Evolutionary conservation across 2,113 vertebrate species (phyloP).

Genomic region (Mormyrus iriodes): DNA sequence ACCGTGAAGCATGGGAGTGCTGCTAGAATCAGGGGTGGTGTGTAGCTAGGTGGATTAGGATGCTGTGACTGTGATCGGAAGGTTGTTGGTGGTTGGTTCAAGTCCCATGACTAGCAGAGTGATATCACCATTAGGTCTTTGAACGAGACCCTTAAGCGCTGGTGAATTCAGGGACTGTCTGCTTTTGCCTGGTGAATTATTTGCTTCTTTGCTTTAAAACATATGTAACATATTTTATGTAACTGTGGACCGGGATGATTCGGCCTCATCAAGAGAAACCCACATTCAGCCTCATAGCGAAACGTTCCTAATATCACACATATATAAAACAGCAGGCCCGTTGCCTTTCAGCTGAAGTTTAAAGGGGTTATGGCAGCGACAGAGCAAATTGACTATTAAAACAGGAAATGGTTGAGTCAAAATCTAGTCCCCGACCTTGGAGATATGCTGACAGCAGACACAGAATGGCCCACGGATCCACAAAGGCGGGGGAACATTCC

Average conservation of each 20-base stretch:
- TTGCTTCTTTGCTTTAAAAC: not conserved
- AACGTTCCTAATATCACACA: not conserved
- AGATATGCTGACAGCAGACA: not conserved
- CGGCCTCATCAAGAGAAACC: not conserved
- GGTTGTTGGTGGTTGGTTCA: not conserved
- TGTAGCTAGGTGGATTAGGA: not conserved
- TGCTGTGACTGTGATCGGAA: not conserved
- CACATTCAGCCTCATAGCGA: not conserved
- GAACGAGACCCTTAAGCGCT: not conserved
- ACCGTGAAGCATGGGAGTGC: not conserved
- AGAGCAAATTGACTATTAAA: not conserved
- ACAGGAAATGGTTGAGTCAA: not conserved
- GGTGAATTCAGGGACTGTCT: not conserved
- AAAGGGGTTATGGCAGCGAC: not conserved
- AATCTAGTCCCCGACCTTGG: not conserved
- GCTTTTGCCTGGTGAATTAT: not conserved
- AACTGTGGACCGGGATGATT: not conserved
- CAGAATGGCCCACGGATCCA: not conserved
- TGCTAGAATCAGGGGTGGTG: not conserved
- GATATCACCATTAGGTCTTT: not conserved
- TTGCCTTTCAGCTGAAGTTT: not conserved
- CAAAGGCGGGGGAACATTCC: not conserved
- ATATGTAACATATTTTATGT: not conserved
- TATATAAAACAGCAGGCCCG: not conserved
- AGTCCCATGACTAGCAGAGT: not conserved